Percentiles rank a stretch among this genome's conserved stretches.
Evolutionary conservation across 1,140 invertebrate genomes (phyloP).

Genomic region (Limonius californicus): DNA sequence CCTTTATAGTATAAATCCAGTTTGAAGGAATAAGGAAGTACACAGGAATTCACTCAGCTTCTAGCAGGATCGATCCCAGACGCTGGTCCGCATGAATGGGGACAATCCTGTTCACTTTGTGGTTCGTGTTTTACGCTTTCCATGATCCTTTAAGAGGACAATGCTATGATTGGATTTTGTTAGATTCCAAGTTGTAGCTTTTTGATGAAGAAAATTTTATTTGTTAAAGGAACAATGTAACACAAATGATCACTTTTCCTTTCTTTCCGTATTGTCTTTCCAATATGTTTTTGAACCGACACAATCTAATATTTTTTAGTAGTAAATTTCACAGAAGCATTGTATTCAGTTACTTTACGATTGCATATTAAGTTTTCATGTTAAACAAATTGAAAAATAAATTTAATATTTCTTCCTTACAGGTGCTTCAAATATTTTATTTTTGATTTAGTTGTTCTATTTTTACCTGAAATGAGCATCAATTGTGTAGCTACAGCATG

Average conservation of each 20-base stretch:
- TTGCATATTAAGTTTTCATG: too few relatives aligned
- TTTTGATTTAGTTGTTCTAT: too few relatives aligned
- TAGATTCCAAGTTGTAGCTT: conserved; percentile 9
- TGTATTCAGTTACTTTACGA: too few relatives aligned
- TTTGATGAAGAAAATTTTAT: conserved; percentile 5
- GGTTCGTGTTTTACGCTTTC: conserved; percentile 9
- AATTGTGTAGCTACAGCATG: too few relatives aligned
- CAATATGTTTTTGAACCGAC: too few relatives aligned
- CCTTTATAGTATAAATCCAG: neutral
- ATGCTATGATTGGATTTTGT: conserved; percentile 5
- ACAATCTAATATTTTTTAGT: too few relatives aligned
- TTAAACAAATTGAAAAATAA: too few relatives aligned
- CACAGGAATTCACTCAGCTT: conserved; percentile 7
- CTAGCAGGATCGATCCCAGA: conserved; percentile 7
- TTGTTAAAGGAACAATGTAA: neutral
- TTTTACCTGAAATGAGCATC: too few relatives aligned
- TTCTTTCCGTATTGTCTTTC: too few relatives aligned
- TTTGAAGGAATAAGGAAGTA: neutral
- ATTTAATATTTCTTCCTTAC: too few relatives aligned
- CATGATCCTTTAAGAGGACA: conserved; percentile 9
- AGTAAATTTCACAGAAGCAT: too few relatives aligned
- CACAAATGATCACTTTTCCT: neutral
- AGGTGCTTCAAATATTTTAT: too few relatives aligned
- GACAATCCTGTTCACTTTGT: conserved; percentile 9
- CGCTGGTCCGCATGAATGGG: conserved; percentile 5